Evolutionary conservation across 2,113 vertebrate species (phyloP).

Genomic region (Anarrhichthys ocellatus): DNA sequence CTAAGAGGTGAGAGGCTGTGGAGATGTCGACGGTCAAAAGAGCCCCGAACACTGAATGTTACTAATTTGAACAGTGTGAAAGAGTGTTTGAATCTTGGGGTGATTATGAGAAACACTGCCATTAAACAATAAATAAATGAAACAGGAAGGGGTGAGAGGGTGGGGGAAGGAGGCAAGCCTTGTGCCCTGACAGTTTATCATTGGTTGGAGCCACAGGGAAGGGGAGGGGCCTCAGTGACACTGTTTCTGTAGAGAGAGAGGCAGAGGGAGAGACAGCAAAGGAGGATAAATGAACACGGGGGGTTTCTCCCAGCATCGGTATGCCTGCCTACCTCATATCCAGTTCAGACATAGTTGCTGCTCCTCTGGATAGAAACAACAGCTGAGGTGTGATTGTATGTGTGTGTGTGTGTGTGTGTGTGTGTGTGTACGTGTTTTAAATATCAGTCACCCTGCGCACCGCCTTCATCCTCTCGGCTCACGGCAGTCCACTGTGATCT

Average conservation of each 20-base stretch:
- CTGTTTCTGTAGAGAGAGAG: constrained; percentile 77
- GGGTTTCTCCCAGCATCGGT: constrained; percentile 62
- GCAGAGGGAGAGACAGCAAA: constrained; percentile 56
- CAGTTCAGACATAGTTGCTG: constrained; percentile 62
- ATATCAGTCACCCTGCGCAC: constrained; percentile 34
- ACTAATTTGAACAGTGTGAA: constrained; percentile 45
- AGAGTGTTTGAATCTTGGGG: constrained; percentile 31
- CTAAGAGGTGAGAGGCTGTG: neutral
- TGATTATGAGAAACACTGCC: constrained; percentile 42
- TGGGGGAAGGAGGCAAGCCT: constrained; percentile 57
- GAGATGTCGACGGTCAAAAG: neutral
- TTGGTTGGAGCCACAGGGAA: constrained; percentile 75
- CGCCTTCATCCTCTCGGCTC: constrained; percentile 48
- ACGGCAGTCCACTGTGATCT: constrained; percentile 51
- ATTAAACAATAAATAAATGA: neutral
- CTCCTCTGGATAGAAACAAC: constrained; percentile 43
- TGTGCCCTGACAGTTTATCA: constrained; percentile 66
- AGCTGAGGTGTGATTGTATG: constrained; percentile 39
- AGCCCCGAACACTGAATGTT: neutral
- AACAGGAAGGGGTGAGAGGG: constrained; percentile 30
- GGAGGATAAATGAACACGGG: constrained; percentile 70
- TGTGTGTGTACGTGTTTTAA: constrained; percentile 37
- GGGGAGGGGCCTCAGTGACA: constrained; percentile 74
- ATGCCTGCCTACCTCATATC: constrained; percentile 69
- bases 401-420: constrained; percentile 27